Percentiles rank a stretch among this genome's conserved stretches.
These are phyloP conservation scores for Thymelicus lineola DNA, from an alignment of 2,888 invertebrate species.

Conservation along the genomic window DNA sequence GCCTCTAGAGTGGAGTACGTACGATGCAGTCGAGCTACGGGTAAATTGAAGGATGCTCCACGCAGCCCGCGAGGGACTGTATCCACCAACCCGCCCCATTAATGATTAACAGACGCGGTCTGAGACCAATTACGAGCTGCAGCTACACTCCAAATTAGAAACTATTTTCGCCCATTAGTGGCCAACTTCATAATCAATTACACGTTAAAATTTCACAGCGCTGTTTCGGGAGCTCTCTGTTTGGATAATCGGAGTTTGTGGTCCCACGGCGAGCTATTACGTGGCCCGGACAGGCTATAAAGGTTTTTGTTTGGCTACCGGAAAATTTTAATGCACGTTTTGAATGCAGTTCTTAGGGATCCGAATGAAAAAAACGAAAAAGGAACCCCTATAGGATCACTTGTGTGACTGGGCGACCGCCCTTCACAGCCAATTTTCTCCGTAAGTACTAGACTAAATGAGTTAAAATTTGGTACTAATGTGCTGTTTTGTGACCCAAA, in stretches of 20 bases:
- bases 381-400: no score
- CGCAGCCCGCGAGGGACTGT: conserved; percentile 58
- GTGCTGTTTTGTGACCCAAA: no score
- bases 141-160: conserved; percentile 81
- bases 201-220: conserved; percentile 81
- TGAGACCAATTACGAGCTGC: conserved; percentile 77
- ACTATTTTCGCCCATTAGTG: conserved; percentile 83
- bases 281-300: conserved; percentile 66
- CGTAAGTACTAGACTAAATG: no score
- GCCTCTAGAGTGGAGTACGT: conserved; percentile 32
- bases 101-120: conserved; percentile 78
- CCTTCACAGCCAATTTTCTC: no score
- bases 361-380: no score
- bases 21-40: conserved; percentile 39
- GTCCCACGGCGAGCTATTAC: conserved; percentile 81
- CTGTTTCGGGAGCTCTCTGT: conserved; percentile 78
- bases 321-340: conserved; percentile 75
- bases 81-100: conserved; percentile 59
- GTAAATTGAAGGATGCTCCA: conserved; percentile 61
- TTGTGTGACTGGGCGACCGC: no score
- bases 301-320: conserved; percentile 75
- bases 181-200: conserved; percentile 85
- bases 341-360: conserved; percentile 74
- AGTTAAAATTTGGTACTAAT: no score
- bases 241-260: conserved; percentile 84